A percentile compares a stretch with the other conserved stretches of the same genome.
Conservation (phyloP, 2,888 invertebrate genomes). For the Orthosia incerta region DNA sequence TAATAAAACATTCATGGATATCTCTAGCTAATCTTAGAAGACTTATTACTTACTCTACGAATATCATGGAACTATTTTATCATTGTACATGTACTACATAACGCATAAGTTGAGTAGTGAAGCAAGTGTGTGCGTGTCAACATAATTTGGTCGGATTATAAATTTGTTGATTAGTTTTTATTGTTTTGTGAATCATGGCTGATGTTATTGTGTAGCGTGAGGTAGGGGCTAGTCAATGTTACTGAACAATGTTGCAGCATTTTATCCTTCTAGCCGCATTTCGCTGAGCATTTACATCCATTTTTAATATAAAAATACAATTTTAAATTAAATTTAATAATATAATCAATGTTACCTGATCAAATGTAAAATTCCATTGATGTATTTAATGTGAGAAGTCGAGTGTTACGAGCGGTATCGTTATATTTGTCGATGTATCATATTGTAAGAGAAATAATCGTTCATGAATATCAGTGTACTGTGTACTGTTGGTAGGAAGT, state of each 20-base stretch:
- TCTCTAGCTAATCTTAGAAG: slow-evolving; percentile 49
- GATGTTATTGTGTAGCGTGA: slow-evolving; percentile 63
- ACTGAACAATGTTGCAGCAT: slow-evolving; percentile 73
- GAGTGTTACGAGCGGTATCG: slow-evolving; percentile 80
- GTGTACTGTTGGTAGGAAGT: slow-evolving; percentile 78
- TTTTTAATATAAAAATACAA: slow-evolving; percentile 57
- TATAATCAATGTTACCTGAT: slow-evolving; percentile 69
- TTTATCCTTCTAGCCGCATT: slow-evolving; percentile 76
- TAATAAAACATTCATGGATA: slow-evolving; percentile 60
- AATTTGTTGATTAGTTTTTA: slow-evolving; percentile 86
- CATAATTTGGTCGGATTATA: slow-evolving; percentile 64
- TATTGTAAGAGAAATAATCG: slow-evolving; percentile 74
- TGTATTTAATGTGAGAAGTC: slow-evolving; percentile 79
- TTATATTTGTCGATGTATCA: slow-evolving; percentile 85
- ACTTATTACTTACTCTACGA: slow-evolving; percentile 42
- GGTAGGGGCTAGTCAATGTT: slow-evolving; percentile 73
- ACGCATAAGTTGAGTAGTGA: slow-evolving; percentile 61
- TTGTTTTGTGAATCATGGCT: slow-evolving; percentile 70
- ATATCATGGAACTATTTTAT: slow-evolving; percentile 49
- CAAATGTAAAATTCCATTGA: slow-evolving; percentile 80
- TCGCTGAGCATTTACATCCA: slow-evolving; percentile 80
- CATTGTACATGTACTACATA: slow-evolving; percentile 49
- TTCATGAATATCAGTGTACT: slow-evolving; percentile 73
- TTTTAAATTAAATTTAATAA: slow-evolving; percentile 63
- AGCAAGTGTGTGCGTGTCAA: slow-evolving; percentile 63